A percentile compares a stretch with the other conserved stretches of the same genome.
phyloP scores from a whole-genome alignment of 2,113 vertebrate species.

The Taxidea taxus region DNA sequence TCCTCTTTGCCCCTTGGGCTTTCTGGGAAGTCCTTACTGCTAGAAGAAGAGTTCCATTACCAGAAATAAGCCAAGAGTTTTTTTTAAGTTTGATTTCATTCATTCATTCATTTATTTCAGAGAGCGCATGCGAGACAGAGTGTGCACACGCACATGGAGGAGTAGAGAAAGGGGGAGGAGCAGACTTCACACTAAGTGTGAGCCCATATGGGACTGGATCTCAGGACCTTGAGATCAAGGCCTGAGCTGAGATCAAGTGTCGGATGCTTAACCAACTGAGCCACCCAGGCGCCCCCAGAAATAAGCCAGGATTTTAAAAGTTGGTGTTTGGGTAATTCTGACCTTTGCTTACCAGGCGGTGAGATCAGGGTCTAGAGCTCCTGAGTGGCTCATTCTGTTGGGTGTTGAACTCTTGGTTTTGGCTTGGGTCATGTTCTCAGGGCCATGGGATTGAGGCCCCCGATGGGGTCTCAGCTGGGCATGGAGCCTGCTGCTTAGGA shows the following conservation, averaged over 20 bases:
- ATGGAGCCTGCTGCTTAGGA: no score
- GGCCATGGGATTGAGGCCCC: no score
- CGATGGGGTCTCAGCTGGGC: no score
- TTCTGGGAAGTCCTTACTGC: not conserved
- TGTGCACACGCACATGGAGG: not conserved
- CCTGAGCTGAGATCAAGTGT: not conserved
- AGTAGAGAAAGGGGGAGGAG: not conserved
- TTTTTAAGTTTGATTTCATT: not conserved
- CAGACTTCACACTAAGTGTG: not conserved
- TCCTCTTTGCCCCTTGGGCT: not conserved
- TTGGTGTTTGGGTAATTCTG: not conserved
- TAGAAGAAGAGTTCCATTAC: not conserved
- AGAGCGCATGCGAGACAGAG: not conserved
- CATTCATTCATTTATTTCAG: not conserved
- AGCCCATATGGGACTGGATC: not conserved
- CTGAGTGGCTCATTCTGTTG: no score
- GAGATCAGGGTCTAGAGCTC: no score
- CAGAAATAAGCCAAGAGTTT: constrained; percentile 9
- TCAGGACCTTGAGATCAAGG: not conserved
- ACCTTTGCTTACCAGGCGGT: not conserved
- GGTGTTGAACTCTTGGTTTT: no score
- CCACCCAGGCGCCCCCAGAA: not conserved
- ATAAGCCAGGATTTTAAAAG: not conserved
- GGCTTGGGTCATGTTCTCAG: no score
- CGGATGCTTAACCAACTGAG: not conserved